Percentiles rank a stretch among this genome's conserved stretches.
These are phyloP conservation scores for Archilochus colubris DNA, from an alignment of 2,113 vertebrate species.

Conservation along the genomic window DNA sequence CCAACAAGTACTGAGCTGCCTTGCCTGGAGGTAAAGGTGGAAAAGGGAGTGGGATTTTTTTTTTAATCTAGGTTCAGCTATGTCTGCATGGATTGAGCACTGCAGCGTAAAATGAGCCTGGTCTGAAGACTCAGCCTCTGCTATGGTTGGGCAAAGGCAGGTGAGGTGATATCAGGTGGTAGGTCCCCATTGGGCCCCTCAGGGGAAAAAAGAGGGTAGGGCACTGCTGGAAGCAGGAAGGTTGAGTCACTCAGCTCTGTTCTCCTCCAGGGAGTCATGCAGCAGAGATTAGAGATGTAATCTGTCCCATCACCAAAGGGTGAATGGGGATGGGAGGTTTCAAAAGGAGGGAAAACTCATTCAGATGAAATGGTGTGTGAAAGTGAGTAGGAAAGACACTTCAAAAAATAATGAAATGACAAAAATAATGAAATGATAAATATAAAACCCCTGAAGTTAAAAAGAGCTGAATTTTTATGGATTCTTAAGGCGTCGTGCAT, in stretches of 20 bases:
- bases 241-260: background rate
- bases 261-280: background rate
- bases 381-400: background rate
- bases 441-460: background rate
- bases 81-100: background rate
- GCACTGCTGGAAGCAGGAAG: background rate
- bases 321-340: slow-evolving; percentile 29
- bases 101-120: background rate
- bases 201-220: background rate
- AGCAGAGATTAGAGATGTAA: slow-evolving; percentile 12
- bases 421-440: background rate
- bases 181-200: slow-evolving; percentile 24
- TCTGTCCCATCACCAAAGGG: background rate
- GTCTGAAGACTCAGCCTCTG: background rate
- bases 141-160: slow-evolving; percentile 30
- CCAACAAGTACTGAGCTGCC: slow-evolving; percentile 17
- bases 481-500: background rate
- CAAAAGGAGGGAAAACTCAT: slow-evolving; percentile 8
- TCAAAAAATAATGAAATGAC: background rate
- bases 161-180: slow-evolving; percentile 66
- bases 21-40: background rate
- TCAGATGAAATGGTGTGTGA: background rate
- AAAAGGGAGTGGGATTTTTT: slow-evolving; percentile 1
- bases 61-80: background rate
- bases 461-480: background rate